Percentiles rank a stretch among this genome's conserved stretches.
phyloP scores from a whole-genome alignment of 2,113 vertebrate species.

The Catharus bicknelli region DNA sequence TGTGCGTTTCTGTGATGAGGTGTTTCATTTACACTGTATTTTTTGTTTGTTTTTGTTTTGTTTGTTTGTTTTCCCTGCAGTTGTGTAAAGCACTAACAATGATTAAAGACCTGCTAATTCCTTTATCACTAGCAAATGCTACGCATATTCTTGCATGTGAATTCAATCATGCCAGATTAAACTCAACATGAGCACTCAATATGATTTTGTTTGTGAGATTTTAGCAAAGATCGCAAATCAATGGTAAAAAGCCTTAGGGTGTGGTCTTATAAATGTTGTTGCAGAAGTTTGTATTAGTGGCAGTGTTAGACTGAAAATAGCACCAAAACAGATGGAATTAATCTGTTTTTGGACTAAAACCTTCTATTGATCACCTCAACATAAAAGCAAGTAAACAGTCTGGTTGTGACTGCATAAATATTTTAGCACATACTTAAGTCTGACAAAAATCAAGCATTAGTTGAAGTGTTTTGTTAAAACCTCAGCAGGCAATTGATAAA shows the following conservation, averaged over 20 bases:
- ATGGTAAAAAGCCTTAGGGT: neutral
- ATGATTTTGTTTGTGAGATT: neutral
- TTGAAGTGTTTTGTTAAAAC: neutral
- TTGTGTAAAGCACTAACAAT: neutral
- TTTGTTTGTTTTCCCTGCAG: neutral
- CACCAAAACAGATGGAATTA: neutral
- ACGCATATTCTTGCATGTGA: neutral
- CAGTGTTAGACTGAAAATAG: neutral
- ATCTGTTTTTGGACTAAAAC: constrained; percentile 5
- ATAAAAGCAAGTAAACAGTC: neutral
- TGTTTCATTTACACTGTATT: neutral
- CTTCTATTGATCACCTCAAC: neutral
- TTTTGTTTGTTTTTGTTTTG: neutral
- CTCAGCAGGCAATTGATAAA: neutral
- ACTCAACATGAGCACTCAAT: neutral
- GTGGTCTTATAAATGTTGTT: neutral
- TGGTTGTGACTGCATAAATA: neutral
- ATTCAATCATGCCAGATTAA: neutral
- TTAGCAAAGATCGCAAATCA: neutral
- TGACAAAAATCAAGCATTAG: neutral
- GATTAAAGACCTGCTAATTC: neutral
- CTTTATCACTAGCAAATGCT: neutral
- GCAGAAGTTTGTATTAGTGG: neutral
- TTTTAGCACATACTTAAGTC: neutral
- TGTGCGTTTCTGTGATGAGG: neutral